Evolutionary conservation across 2,888 invertebrate species (phyloP), one percentile per base, ranked within the genome.

Genomic region (Mechanitis mazaeus): DNA sequence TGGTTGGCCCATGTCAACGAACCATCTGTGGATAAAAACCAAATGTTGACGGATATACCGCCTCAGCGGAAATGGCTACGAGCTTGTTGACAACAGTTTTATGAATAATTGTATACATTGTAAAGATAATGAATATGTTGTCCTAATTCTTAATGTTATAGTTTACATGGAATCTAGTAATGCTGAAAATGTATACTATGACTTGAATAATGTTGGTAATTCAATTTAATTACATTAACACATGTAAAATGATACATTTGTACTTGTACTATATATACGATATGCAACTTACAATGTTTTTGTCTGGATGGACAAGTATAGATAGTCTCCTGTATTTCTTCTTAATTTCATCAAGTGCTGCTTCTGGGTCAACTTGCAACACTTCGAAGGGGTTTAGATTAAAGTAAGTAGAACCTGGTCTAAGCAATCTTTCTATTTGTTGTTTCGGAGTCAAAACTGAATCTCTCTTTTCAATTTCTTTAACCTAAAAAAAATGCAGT

Each of bases 221-320:
- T 20, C 12, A 2, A 47, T 20, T 47, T 47, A 3, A 47, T n/a
- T 47, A 47, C 6, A 20, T 47, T 47, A n/a, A 20, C 6, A 31
- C 28, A 50, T 50, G 31, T 7, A 58, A 28, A 50, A 53, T 33
- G 50, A 58, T 58, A 28, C 1, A 31, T 31, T 9, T 45, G 28
- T 12, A 33, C 55, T 45, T 55, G 35, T 54, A 45, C 38, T 20
- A 46, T 50, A 9, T 3, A 54, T 54, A 42, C 57, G 38, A 75
- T 85, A 81, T 72, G 91, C 91, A 38, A 75, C 85, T 82, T 73
- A 91, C 91, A 72, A 90, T 92, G 90, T 99, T 99, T 91, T 99
- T 99, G 83, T 99, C 99, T 33, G 99, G 99, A 94, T 99, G 99
- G 45, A 99, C 98, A 76, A 99, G 92, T 83, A 99, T 97, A 28